Base-by-base conservation (phyloP, 2,113 vertebrate genomes). In the Apus apus region DNA sequence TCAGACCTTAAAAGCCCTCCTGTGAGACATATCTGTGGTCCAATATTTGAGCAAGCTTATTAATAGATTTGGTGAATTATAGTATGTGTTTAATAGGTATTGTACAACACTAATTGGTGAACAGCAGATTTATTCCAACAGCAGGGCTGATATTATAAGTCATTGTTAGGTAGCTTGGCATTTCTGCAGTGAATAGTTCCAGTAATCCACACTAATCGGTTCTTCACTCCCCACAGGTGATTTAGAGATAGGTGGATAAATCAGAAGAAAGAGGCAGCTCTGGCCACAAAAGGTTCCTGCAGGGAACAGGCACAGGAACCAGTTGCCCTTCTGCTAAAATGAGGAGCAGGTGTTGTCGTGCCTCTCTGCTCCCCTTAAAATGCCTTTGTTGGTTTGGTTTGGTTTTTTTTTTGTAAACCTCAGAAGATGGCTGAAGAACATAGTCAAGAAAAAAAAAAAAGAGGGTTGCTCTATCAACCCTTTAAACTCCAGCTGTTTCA, bases 191-290 rank as follows among this genome's bases (percentile, higher is more conserved):
- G 95, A 95, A 72, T 86, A 88, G 94, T 94, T 96, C 90, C 95
- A 97, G 94, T 94, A 96, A 96, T 96, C 95, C 96, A 90, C 95
- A 88, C 93, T 96, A 94, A 96, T 96, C 94, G 64, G 85, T 90
- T 91, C 93, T 93, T 90, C 36, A 48, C 87, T 96, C 96, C 95
- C 95, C 92, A 81, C 71, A 90, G 92, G 94, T 95, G 95, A 96
- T 93, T 96, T 94, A 94, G 79, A 93, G 94, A 96, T 94, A 90
- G 1, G 94, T 25, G 45, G 90, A 96, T 97, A 92, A 97, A 96
- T 96, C 93, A 90, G 88, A 86, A 71, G 57, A 91, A 91, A 91
- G 91, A 94, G 86, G 92, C 91, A 96, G 83, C 90, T 92, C 85
- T 88, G 85, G 76, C 76, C 87, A 94, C 90, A 93, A 93, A 96